Evolutionary conservation across 2,888 invertebrate species (phyloP), one percentile per base, ranked within the genome.

Genomic region (Drosophila peninsularis): DNA sequence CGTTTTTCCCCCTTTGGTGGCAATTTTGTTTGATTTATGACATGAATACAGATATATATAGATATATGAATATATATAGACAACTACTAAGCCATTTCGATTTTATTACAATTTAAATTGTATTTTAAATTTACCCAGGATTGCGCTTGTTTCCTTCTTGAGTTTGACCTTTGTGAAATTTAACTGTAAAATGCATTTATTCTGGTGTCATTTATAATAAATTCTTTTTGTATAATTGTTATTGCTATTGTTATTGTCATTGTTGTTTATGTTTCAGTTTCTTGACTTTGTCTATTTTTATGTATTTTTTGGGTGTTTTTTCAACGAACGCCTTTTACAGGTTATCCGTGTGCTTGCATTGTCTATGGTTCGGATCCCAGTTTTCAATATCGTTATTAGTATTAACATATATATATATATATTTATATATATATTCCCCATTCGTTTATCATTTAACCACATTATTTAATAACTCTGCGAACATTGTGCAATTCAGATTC

Each of bases 301-400:
- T 62, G 62, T 64, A 69, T 55, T 78, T 84, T 75, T 79, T 80
- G 57, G 75, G 75, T 65, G 64, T 69, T 69, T 80, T 45, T 44
- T 27, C 30, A 65, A 61, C 57, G 50, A 83, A 82, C 84, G 57
- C 78, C 82, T 78, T 80, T 90, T 90, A 64, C 90, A 92, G 92
- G 90, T 76, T 92, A 91, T 77, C 92, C 91, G 36, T 92, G 92
- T 86, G 89, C 90, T 81, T 92, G 92, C 74, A 90, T 92, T 88
- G 91, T 89, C 69, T 92, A 91, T 77, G 80, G 88, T 56, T 90
- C 92, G 79, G 91, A 92, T 82, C 90, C 91, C 42, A 76, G 79
- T 76, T 90, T 91, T 72, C 92, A 91, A 74, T 83, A 90, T 88
- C 91, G 90, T 76, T 92, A 91, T 79, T 92, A 85, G 84, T 36